These are phyloP conservation scores for Chlamydotis undulata DNA, from an alignment of 2,113 vertebrate species.

Conservation along the genomic window DNA sequence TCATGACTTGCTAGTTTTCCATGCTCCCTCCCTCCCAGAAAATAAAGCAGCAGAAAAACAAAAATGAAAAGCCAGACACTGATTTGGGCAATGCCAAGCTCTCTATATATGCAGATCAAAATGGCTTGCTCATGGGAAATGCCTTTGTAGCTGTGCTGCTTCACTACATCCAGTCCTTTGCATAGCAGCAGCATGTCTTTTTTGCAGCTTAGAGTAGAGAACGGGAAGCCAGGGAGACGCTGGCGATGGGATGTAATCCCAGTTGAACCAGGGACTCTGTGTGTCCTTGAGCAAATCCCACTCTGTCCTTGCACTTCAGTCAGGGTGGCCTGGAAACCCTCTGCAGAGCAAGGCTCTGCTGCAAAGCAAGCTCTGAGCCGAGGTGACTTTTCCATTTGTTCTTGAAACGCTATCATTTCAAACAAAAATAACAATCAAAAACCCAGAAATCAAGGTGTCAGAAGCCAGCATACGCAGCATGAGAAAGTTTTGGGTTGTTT, in stretches of 20 bases:
- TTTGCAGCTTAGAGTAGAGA: neutral
- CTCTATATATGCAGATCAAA: neutral
- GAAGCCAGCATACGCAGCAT: neutral
- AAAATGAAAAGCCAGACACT: neutral
- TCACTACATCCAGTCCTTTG: neutral
- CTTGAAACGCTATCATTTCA: neutral
- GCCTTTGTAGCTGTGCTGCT: neutral
- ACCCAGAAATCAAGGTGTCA: neutral
- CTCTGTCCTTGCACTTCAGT: constrained; percentile 3
- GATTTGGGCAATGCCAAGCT: neutral
- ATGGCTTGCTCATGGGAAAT: neutral
- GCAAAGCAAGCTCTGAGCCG: neutral
- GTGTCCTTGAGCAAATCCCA: constrained; percentile 33
- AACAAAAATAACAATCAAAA: neutral
- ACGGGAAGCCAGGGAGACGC: neutral
- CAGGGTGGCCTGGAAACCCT: neutral
- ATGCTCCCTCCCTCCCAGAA: neutral
- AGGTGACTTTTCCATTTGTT: neutral
- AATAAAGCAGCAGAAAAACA: neutral
- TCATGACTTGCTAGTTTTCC: neutral
- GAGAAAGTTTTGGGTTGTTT: neutral
- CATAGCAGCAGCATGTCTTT: neutral
- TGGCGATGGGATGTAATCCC: constrained; percentile 19
- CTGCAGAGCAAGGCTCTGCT: neutral
- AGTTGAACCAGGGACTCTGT: neutral